Evolutionary conservation across 2,888 invertebrate species (phyloP).

Genomic region (Tethea ocularis): DNA sequence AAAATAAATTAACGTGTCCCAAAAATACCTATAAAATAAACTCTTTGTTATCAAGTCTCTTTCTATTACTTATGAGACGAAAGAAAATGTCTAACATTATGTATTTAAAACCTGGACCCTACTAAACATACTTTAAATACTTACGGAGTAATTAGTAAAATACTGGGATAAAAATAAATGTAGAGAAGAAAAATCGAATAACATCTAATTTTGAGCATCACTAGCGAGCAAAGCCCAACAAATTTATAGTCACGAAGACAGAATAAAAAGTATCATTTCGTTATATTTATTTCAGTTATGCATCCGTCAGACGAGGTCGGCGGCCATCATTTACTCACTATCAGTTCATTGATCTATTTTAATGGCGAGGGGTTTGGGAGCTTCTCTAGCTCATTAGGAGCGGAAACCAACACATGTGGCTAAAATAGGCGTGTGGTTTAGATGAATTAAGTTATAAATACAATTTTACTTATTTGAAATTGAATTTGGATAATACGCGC

Average conservation of each 20-base stretch:
- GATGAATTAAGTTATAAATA: not conserved
- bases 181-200: too few species aligned
- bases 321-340: slow-evolving; percentile 4
- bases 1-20: too few species aligned
- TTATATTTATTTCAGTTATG: not conserved
- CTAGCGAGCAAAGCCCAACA: not conserved
- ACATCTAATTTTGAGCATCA: not conserved
- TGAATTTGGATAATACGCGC: not conserved
- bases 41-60: too few species aligned
- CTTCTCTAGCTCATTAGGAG: slow-evolving; percentile 4
- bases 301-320: slow-evolving; percentile 1
- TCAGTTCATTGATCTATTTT: slow-evolving; percentile 8
- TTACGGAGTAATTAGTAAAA: too few species aligned
- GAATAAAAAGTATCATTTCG: not conserved
- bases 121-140: too few species aligned
- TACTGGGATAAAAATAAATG: too few species aligned
- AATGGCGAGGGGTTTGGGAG: not conserved
- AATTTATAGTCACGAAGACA: not conserved
- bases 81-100: too few species aligned
- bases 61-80: too few species aligned
- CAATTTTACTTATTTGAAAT: not conserved
- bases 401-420: slow-evolving; percentile 6
- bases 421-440: not conserved
- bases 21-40: too few species aligned
- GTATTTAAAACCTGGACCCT: too few species aligned